Evolutionary conservation across 2,797 vertebrate genomes (phyloP).

Genomic region (Spondyliosoma cantharus): DNA sequence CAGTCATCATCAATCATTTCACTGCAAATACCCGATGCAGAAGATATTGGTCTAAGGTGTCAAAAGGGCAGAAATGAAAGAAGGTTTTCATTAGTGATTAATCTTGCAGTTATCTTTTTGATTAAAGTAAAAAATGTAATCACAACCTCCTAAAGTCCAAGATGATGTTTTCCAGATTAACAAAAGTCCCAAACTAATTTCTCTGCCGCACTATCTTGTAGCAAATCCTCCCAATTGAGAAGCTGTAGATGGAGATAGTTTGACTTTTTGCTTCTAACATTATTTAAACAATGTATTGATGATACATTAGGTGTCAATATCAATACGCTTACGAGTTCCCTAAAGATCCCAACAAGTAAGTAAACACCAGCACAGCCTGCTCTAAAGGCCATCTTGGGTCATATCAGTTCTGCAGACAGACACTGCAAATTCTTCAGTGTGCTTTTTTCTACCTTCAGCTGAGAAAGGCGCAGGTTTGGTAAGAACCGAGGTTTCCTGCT

Average conservation of each 20-base stretch:
- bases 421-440: neutral
- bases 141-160: neutral
- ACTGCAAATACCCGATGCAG: neutral
- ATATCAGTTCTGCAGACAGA: conserved; percentile 23
- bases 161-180: neutral
- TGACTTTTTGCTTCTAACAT: neutral
- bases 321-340: neutral
- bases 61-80: neutral
- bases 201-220: neutral
- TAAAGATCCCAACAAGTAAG: neutral
- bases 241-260: neutral
- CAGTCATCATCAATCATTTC: neutral
- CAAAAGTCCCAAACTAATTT: neutral
- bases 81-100: neutral
- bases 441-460: conserved; percentile 11
- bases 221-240: neutral
- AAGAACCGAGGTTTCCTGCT: conserved; percentile 61
- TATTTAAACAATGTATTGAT: neutral
- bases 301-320: neutral
- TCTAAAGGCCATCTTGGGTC: conserved; percentile 31
- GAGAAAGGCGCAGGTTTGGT: conserved; percentile 38
- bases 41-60: neutral
- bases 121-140: neutral
- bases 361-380: neutral
- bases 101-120: neutral